phyloP scores from a whole-genome alignment of 2,888 invertebrate species.

The Tetranychus truncatus region DNA sequence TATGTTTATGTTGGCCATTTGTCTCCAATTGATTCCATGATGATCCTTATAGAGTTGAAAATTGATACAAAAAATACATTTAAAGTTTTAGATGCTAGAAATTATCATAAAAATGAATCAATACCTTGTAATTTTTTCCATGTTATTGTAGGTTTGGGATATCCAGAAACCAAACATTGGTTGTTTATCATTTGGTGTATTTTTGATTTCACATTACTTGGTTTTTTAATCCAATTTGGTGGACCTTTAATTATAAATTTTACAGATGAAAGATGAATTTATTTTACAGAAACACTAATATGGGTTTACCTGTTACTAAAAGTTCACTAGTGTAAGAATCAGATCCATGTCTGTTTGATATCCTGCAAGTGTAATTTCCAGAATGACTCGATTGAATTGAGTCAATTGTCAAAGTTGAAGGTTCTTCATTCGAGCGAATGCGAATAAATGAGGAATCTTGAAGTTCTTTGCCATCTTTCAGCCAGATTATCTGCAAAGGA shows the following conservation, averaged over 20 bases:
- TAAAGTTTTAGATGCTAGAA: neutral
- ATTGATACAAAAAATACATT: neutral
- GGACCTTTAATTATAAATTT: neutral
- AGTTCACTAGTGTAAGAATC: neutral
- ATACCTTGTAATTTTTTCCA: neutral
- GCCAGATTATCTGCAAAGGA: neutral
- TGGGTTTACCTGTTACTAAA: neutral
- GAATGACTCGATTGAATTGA: conserved; percentile 25
- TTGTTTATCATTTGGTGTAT: neutral
- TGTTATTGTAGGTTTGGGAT: neutral
- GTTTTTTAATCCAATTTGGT: neutral
- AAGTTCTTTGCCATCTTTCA: neutral
- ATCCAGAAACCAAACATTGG: neutral
- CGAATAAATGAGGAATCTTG: neutral
- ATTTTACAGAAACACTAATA: neutral
- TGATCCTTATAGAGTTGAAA: neutral
- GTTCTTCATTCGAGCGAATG: neutral
- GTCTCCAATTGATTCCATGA: neutral
- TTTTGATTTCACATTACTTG: neutral
- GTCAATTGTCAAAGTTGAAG: conserved; percentile 23
- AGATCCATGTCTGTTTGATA: neutral
- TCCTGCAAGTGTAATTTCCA: conserved; percentile 28
- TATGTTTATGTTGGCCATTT: neutral
- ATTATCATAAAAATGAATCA: neutral
- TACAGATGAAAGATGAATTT: neutral